Base-by-base conservation (phyloP, 2,113 vertebrate genomes). In the Triplophysa siluroides region DNA sequence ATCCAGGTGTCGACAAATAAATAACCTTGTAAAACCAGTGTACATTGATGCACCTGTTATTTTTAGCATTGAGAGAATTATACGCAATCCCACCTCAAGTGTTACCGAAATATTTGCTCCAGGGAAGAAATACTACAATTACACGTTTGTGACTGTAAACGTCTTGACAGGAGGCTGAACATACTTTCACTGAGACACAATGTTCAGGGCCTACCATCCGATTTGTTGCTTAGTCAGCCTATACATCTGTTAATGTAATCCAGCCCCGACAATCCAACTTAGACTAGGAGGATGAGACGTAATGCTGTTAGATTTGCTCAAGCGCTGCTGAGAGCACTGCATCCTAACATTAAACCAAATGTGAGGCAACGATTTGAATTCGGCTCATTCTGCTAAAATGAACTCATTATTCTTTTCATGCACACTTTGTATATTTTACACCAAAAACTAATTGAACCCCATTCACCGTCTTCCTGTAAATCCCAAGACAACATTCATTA, bases 161-260 rank as follows among this genome's bases (percentile, higher is more conserved):
- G 33, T 76, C 43, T 74, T 52, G 64, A 62, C 83, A 81, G 68
- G 79, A 62, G 52, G 21, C 23, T n/a, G 41, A 71, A 86, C 63
- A 86, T 83, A 88, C 88, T 85, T 88, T 89, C 79, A 80, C 74
- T 88, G 87, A 89, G 81, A 87, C 87, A 84, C 62, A 58, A 78
- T 75, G 83, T 75, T 79, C 43, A 79, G 70, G 81, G 21, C 18
- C 58, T 62, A 21, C 38, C 70, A 60, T 18, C 60, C 56, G 66
- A 66, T 83, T 85, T 78, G 87, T 82, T 78, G 86, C 84, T 75
- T 86, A 84, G 86, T 87, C 75, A 85, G 87, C 60, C 66, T 61
- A 68, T 21, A 66, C 88, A 89, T 86, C 87, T 86, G 89, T 88
- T 79, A 18, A 83, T 81, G 69, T 79, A 76, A 68, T 82, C 74